Evolutionary conservation across 2,888 invertebrate species (phyloP).

Genomic region (Conistra vaccinii): DNA sequence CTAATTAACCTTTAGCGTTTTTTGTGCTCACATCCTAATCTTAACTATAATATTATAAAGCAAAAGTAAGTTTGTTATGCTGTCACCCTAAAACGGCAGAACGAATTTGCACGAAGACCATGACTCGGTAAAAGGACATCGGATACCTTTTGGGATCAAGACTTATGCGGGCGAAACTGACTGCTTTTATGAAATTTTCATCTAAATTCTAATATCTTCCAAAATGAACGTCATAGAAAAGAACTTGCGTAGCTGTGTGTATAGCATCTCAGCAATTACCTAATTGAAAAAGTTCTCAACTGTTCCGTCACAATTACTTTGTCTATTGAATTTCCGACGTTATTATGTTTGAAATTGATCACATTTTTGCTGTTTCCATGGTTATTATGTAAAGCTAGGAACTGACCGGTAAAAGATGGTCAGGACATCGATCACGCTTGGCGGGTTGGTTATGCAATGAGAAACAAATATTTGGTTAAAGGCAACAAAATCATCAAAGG

Average conservation of each 20-base stretch:
- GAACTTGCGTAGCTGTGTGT: neutral
- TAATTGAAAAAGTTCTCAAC: slow-evolving; percentile 53
- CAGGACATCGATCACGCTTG: slow-evolving; percentile 34
- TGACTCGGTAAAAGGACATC: no score
- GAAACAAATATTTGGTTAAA: slow-evolving; percentile 26
- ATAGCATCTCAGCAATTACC: slow-evolving; percentile 31
- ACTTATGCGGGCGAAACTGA: no score
- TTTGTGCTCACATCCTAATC: slow-evolving; percentile 4
- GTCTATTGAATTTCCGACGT: slow-evolving; percentile 31
- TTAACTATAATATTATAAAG: no score
- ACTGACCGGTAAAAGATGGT: neutral
- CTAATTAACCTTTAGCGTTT: neutral
- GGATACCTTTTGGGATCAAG: no score
- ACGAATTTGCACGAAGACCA: no score
- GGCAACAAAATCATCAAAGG: slow-evolving; percentile 16
- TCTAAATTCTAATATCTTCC: neutral
- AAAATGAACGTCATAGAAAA: neutral
- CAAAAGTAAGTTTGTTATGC: no score
- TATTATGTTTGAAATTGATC: slow-evolving; percentile 32
- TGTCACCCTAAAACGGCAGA: no score
- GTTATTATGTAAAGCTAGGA: slow-evolving; percentile 13
- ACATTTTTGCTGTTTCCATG: slow-evolving; percentile 17
- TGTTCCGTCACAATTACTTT: no score
- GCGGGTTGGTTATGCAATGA: slow-evolving; percentile 9
- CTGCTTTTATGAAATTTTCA: no score